These are phyloP conservation scores for Ectemnius continuus DNA, from an alignment of 2,888 invertebrate genomes.

Conservation along the genomic window DNA sequence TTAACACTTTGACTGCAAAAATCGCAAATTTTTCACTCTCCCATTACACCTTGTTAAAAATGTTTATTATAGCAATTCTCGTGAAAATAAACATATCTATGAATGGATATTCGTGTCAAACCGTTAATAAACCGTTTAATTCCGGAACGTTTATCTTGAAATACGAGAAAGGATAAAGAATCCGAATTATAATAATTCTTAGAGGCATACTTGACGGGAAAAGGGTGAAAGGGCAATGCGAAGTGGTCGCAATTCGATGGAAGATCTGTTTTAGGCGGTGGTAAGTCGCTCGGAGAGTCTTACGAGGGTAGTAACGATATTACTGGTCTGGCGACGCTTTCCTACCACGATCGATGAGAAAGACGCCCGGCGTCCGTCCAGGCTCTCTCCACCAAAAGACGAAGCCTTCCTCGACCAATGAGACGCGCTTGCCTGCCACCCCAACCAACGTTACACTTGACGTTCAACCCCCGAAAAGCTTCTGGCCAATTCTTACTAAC, in stretches of 20 bases:
- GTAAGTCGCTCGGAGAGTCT: conserved; percentile 27
- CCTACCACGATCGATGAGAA: conserved; percentile 54
- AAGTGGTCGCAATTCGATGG: background rate
- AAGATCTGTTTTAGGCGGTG: conserved; percentile 4
- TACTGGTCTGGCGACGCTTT: conserved; percentile 57
- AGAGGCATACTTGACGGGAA: too few relatives aligned
- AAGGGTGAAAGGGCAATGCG: background rate
- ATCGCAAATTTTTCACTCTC: too few relatives aligned
- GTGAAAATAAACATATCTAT: too few relatives aligned
- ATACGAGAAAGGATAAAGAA: too few relatives aligned
- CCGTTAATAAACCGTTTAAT: too few relatives aligned
- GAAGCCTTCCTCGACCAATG: conserved; percentile 46
- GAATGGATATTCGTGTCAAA: too few relatives aligned
- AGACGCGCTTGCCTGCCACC: conserved; percentile 27
- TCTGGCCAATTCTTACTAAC: background rate
- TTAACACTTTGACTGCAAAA: too few relatives aligned
- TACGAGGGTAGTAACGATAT: conserved; percentile 46
- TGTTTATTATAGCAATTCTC: too few relatives aligned
- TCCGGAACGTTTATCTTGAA: too few relatives aligned
- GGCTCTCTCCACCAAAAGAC: conserved; percentile 51
- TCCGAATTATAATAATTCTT: too few relatives aligned
- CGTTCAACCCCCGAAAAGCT: conserved; percentile 11
- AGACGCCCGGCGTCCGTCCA: conserved; percentile 46
- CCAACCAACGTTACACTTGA: conserved; percentile 34
- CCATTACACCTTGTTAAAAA: too few relatives aligned